Base-by-base conservation (phyloP, 2,797 vertebrate species). In the Acrocephalus scirpaceus region DNA sequence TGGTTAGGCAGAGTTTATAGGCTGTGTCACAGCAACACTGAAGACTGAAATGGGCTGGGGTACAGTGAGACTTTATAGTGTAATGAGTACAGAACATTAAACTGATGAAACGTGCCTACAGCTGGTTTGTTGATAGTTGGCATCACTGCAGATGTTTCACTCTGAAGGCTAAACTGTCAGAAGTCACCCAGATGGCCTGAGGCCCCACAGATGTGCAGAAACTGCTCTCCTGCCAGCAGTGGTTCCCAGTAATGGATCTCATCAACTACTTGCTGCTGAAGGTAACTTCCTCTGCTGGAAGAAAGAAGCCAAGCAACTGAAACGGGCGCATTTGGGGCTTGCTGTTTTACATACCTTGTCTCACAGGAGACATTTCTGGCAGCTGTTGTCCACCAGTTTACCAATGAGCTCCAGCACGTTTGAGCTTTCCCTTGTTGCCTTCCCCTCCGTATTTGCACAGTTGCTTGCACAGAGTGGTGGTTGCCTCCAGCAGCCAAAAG, bases 401-500 rank as follows among this genome's bases (percentile, higher is more conserved):
- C 13, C 60, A 21, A 15, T 4, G 18, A 83, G 7, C 30, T 76
- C 29, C 36, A 30, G 50, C 22, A 29, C 3, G 14, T 60, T 3
- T 29, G 51, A 51, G 15, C 40, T 45, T 72, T 60, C 36, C 32
- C 47, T 64, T 16, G 13, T n/a, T 60, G 67, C 29, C 29, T n/a
- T 65, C 32, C 51, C 26, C 47, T 79, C 60, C 2, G 0, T 8
- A 10, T 5, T 29, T 9, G 26, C 34, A 54, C 16, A 26, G 26
- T 16, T 30, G 19, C 32, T 70, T 53, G 64, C 26, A 13, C 3
- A 15, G 32, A 8, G 38, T 10, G 48, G n/a, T 5, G 7, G 30
- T 29, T 0, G 0, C 22, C 38, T 65, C 42, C 66, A n/a, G 29
- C 5, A 42, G 22, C 45, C 38, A 36, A 72, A 72, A 16, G 25